Base-by-base conservation (phyloP, 1,140 invertebrate species). In the Idris sp. region DNA sequence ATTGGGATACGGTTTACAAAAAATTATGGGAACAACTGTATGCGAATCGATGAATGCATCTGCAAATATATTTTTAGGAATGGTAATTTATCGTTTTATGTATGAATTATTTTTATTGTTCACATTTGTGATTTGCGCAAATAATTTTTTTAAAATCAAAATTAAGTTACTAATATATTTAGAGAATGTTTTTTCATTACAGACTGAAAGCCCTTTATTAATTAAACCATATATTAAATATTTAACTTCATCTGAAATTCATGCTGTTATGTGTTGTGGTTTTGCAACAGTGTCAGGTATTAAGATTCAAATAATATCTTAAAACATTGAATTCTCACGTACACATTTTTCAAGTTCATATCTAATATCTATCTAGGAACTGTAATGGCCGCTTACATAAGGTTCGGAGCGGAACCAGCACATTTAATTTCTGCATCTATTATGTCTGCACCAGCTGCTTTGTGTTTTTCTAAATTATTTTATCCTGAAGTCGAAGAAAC, bases 401-500 rank as follows among this genome's bases (percentile, higher is more conserved):
- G 89, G n/a, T 97, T 97, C 83, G 97, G 97, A 1, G 96, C 97
- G 3, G 90, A 93, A 61, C 90, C 95, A 1, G 89, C 91, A 0
- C 92, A 95, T 85, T 84, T 96, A 11, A 91, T 99, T 40, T 96
- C 96, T 0, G 96, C 97, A 0, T 96, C 95, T 35, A 92, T 98
- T 0, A 98, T 99, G 97, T 95, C 96, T 0, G 97, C 97, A 0
- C 96, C 97, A 0, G 95, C 95, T 15, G 93, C 97, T 0, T 86
- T 99, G 2, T 95, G 93, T 76, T 94, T 92, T 59, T 91, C 96
- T 0, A 99, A 99, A 86, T 86, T 99, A 4, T 90, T 97, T 74
- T 95, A 95, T 87, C 97, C 97, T 0, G 97, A 99, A 88, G 94
- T 92, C 0, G 92, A 95, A 79, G 87, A 91, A 48, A 92, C 93